phyloP scores from a whole-genome alignment of 2,797 vertebrate genomes.

The Spinus pinus region DNA sequence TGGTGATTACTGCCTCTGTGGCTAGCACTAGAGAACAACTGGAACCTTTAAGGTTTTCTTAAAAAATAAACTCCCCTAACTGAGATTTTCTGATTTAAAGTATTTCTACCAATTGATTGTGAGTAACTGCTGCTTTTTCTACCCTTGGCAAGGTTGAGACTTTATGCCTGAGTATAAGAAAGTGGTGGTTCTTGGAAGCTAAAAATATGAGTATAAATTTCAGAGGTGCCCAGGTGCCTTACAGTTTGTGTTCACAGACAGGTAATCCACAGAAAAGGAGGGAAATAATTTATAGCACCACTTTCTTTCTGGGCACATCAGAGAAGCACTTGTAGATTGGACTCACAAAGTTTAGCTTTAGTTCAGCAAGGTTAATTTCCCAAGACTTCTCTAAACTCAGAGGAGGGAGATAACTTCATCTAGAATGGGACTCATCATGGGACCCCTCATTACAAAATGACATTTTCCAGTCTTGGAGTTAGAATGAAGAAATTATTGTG shows the following conservation, averaged over 20 bases:
- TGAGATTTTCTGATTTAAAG: neutral
- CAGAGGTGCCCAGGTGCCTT: neutral
- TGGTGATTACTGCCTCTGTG: neutral
- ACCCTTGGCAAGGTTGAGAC: neutral
- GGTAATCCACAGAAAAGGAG: neutral
- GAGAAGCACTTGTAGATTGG: neutral
- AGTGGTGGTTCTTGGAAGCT: neutral
- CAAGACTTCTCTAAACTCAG: neutral
- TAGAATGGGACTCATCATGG: neutral
- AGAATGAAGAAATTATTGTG: neutral
- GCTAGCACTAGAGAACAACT: neutral
- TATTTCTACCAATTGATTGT: neutral
- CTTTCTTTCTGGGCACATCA: neutral
- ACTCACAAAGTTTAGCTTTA: neutral
- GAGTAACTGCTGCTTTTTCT: neutral
- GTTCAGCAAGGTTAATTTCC: neutral
- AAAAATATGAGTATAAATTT: neutral
- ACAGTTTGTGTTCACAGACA: neutral
- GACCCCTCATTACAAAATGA: neutral
- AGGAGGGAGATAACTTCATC: neutral
- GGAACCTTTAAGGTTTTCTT: neutral
- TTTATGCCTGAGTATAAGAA: neutral
- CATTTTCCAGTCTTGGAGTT: neutral
- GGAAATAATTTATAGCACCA: neutral
- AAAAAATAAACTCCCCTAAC: neutral